Conservation (phyloP, 2,113 vertebrate species). For the Callipepla californica region DNA sequence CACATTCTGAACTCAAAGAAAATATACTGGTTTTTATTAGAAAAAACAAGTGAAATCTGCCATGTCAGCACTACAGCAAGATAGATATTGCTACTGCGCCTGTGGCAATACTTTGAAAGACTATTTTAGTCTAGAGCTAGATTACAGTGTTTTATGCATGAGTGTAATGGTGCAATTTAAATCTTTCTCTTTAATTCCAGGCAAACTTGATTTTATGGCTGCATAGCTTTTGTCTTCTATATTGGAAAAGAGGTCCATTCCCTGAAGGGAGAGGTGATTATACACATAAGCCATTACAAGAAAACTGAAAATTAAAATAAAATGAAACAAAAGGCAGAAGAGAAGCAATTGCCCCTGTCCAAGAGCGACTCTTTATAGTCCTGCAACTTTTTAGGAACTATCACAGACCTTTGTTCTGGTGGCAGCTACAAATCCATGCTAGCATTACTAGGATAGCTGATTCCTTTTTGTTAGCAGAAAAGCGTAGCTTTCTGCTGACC, state of each 20-base stretch:
- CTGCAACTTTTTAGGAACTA: neutral
- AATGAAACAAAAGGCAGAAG: neutral
- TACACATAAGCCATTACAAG: neutral
- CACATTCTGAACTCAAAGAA: neutral
- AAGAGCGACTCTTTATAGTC: neutral
- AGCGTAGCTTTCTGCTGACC: neutral
- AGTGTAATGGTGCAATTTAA: neutral
- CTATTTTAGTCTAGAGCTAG: neutral
- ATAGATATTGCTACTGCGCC: neutral
- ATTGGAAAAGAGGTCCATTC: neutral
- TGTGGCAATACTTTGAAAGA: neutral
- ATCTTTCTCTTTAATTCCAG: neutral
- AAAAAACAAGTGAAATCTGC: neutral
- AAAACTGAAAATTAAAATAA: neutral
- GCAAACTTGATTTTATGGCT: neutral
- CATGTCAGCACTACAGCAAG: rapidly evolving
- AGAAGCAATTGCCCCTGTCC: neutral
- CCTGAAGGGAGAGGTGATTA: neutral
- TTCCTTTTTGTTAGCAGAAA: neutral
- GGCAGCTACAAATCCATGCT: neutral
- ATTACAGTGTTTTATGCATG: neutral
- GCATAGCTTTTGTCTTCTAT: neutral
- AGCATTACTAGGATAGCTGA: neutral
- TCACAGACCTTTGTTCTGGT: neutral
- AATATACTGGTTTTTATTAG: neutral